These are phyloP conservation scores for Acanthis flammea DNA, from an alignment of 2,797 vertebrate species.

Conservation along the genomic window DNA sequence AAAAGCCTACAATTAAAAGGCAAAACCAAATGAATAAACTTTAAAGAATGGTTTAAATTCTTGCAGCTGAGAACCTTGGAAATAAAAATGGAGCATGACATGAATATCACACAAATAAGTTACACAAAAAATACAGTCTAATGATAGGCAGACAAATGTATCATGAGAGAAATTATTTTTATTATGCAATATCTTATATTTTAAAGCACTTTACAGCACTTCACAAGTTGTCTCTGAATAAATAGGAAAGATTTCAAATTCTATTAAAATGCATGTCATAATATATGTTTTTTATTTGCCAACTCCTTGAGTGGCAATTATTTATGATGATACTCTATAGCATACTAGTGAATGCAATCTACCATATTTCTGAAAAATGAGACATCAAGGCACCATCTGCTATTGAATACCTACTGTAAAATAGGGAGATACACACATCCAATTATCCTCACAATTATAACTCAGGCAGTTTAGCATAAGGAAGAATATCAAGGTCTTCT, in stretches of 20 bases:
- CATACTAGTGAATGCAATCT: background rate
- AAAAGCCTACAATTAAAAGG: background rate
- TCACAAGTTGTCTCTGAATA: background rate
- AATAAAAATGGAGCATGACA: background rate
- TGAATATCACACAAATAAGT: background rate
- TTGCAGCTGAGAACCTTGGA: background rate
- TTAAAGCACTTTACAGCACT: background rate
- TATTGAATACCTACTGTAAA: background rate
- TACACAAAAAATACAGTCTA: background rate
- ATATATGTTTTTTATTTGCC: background rate
- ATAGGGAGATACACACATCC: background rate
- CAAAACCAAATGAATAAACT: slow-evolving; percentile 9
- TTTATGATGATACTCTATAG: background rate
- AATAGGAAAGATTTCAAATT: background rate
- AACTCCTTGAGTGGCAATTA: background rate
- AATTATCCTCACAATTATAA: background rate
- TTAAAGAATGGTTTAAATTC: background rate
- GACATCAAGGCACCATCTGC: slow-evolving; percentile 1
- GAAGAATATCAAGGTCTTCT: background rate
- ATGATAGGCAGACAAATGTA: background rate
- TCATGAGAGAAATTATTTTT: background rate
- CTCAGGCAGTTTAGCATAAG: background rate
- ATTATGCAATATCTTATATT: background rate
- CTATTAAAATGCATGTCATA: background rate
- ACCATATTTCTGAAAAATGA: background rate